Percentiles rank a stretch among this genome's conserved stretches.
Conservation (phyloP, 2,797 vertebrate genomes). For the Cossypha niveicapilla region DNA sequence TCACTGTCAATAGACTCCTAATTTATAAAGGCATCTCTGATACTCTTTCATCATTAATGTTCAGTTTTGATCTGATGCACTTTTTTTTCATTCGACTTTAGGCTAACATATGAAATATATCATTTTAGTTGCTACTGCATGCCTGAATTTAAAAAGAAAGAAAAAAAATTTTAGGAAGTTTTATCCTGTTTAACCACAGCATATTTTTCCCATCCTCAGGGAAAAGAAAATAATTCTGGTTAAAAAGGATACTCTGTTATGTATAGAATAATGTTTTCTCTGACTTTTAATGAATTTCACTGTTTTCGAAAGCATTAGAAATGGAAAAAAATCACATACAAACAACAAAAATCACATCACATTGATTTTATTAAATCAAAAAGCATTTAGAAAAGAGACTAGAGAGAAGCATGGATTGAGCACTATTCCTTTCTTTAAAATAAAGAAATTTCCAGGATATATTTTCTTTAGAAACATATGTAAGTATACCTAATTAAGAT, state of each 20-base stretch:
- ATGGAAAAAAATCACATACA: conserved; percentile 41
- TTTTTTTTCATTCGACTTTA: neutral
- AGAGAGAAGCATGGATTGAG: neutral
- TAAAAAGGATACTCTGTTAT: conserved; percentile 63
- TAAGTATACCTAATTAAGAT: neutral
- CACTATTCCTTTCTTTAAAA: neutral
- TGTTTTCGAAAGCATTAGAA: conserved; percentile 60
- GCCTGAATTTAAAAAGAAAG: conserved; percentile 15
- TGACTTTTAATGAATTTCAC: conserved; percentile 34
- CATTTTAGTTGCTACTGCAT: conserved; percentile 20
- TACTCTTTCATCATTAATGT: conserved; percentile 6
- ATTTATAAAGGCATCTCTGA: conserved; percentile 1
- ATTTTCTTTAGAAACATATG: neutral
- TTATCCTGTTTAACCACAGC: conserved; percentile 49
- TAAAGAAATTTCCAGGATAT: neutral
- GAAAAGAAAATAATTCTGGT: conserved; percentile 16
- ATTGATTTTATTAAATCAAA: conserved; percentile 49
- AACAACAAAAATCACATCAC: conserved; percentile 53
- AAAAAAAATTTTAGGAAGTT: conserved; percentile 32
- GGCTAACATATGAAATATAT: neutral
- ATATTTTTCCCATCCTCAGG: conserved; percentile 45
- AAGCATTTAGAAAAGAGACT: neutral
- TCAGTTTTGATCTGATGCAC: neutral
- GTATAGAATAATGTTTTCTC: conserved; percentile 63
- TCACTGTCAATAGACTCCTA: conserved; percentile 10